Evolutionary conservation across 1,140 invertebrate genomes (phyloP), one percentile per base, ranked within the genome.

Genomic region (Drosophila arizonae): DNA sequence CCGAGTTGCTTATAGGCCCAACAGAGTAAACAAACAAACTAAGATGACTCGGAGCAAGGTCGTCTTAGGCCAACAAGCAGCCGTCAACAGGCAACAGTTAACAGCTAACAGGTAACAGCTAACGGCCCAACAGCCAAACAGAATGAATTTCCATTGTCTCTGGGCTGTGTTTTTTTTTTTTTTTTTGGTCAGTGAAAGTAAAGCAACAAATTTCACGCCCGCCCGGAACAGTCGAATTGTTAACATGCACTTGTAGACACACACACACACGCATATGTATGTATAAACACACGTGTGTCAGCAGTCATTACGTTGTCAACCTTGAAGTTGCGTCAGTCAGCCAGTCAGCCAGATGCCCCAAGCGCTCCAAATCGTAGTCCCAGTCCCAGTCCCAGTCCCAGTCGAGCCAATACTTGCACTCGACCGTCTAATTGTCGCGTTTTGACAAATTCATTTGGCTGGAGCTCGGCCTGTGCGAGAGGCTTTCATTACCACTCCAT

Each of bases 361-460:
- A 56, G 67, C 41, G 50, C 8, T n/a, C 50, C 50, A 52, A 62
- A 52, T 10, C 10, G 17, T 3, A 3, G 10, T 39, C 36, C 6
- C 9, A 39, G 10, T 39, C 13, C 4, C 9, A 39, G 10, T 39
- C 13, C 4, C 5, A 28, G 15, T 45, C 36, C n/a, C 0, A 39
- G 21, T 43, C n/a, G 50, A 21, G 26, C 46, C 52, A 45, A 28
- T 28, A 50, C 17, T 46, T 62, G 43, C 45, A 43, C 66, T 62
- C 60, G 63, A 57, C 55, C 52, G 46, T 70, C 81, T 73, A 79
- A 86, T 86, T 86, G 82, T 87, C 82, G 81, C 69, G 65, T 76
- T 71, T 87, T 86, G 82, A 87, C 82, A 86, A 87, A 82, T 87
- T 76, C 62, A 87, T 86, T 86, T 82, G 55, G 65, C 78, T 55